phyloP scores from a whole-genome alignment of 2,113 vertebrate species.

The Anarhynchus alexandrinus region DNA sequence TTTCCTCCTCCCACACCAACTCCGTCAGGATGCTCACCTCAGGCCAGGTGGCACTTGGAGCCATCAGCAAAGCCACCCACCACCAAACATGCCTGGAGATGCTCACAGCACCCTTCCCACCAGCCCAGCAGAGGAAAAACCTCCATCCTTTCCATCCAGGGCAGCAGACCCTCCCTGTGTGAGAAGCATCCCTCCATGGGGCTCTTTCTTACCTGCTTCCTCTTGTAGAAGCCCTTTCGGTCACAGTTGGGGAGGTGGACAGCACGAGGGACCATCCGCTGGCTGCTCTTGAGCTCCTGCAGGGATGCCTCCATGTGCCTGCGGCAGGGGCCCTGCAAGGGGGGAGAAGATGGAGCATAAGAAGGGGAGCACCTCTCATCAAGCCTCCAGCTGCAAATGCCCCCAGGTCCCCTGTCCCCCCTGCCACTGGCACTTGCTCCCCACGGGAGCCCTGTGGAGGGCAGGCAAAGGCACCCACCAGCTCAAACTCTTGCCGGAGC shows the following conservation, averaged over 20 bases:
- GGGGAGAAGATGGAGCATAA: neutral
- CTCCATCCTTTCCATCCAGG: neutral
- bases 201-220: conserved; percentile 86
- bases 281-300: conserved; percentile 92
- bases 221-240: conserved; percentile 97
- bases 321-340: conserved; percentile 89
- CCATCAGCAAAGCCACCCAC: neutral
- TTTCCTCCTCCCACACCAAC: neutral
- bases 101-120: neutral
- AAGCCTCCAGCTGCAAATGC: neutral
- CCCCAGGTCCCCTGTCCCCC: neutral
- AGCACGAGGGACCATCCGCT: conserved; percentile 86
- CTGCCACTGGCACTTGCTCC: accelerated
- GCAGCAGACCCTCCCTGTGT: neutral
- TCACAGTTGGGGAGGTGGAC: conserved; percentile 98
- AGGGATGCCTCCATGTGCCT: conserved; percentile 94
- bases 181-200: neutral
- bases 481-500: conserved; percentile 92
- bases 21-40: neutral
- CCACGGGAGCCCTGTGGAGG: accelerated
- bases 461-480: conserved; percentile 76
- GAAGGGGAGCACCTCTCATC: neutral
- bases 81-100: neutral
- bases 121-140: neutral
- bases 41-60: neutral